Evolutionary conservation across 2,797 vertebrate genomes (phyloP), one percentile per base, ranked within the genome.

Genomic region (Luscinia megarhynchos): DNA sequence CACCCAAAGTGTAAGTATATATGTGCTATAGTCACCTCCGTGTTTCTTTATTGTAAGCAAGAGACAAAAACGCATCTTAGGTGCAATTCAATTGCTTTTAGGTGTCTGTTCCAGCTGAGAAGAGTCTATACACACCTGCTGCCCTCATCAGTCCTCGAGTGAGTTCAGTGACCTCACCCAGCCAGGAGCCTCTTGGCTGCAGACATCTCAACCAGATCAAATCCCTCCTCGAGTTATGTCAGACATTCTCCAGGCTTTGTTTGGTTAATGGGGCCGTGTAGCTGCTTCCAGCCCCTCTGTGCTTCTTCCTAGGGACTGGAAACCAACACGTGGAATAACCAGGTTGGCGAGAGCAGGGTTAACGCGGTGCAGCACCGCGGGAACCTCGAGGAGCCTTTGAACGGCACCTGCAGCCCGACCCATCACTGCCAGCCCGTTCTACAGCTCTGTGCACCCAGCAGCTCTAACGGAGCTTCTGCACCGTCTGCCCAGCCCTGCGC

Each of bases 371-470:
- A 29, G 45, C 13, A 2, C 58, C 34, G 2, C 4, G 23, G 58
- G 38, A 30, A 51, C 17, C 72, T n/a, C 7, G 12, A 64, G 64
- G 29, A 72, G 3, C 38, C 34, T 68, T 15, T 5, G 3, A 19
- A 12, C 8, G 4, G 43, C 45, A 1, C 27, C 58, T 7, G 29
- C 36, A 29, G 57, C 41, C 62, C 43, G 27, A 23, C 2, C 43
- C 26, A 2, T 4, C 64, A 0, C n/a, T 6, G 51, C 4, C 0
- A 10, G 46, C 6, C 14, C 61, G 22, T 6, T 9, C 50, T 2
- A 0, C 1, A 1, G 32, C 82, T 23, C 38, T 2, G 2, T 0
- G 4, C 18, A 1, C 2, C 6, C 7, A 14, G 40, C 40, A 8
- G 18, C 0, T 3, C 8, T 2, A 3, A 6, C 5, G 1, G 6